These are phyloP conservation scores for Gadus macrocephalus DNA, from an alignment of 2,113 vertebrate genomes.

Conservation along the genomic window DNA sequence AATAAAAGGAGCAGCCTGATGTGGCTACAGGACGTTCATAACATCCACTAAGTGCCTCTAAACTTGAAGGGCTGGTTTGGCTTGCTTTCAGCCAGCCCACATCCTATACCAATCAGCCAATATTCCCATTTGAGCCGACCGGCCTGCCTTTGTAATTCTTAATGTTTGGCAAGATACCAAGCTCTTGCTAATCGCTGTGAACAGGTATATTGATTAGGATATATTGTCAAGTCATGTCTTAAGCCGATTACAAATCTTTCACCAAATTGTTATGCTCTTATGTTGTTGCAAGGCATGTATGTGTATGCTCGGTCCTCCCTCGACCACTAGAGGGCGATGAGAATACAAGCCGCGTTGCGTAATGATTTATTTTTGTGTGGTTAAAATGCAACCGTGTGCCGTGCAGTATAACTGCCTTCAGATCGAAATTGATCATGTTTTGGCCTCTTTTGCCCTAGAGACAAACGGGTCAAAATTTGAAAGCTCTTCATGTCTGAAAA, in stretches of 20 bases:
- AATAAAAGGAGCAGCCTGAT: constrained; percentile 23
- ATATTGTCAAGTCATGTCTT: background rate
- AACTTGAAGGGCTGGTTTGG: constrained; percentile 38
- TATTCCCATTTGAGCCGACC: background rate
- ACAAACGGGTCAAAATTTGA: no score
- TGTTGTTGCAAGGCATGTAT: no score
- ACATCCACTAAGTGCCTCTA: constrained; percentile 25
- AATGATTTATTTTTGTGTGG: no score
- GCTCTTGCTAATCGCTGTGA: background rate
- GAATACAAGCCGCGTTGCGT: background rate
- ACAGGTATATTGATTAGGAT: background rate
- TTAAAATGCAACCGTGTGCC: no score
- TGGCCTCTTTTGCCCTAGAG: no score
- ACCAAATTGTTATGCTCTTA: background rate
- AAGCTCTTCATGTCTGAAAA: no score
- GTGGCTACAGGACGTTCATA: constrained; percentile 24
- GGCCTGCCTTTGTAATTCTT: background rate
- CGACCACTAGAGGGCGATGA: constrained; percentile 52
- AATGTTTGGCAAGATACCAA: background rate
- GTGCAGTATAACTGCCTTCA: no score
- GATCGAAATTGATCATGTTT: no score
- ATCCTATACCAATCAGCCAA: constrained; percentile 48
- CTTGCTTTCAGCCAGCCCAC: constrained; percentile 49
- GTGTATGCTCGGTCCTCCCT: no score
- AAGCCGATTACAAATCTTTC: background rate